Evolutionary conservation across 1,140 invertebrate genomes (phyloP), one percentile per base, ranked within the genome.

Genomic region (Hypothenemus hampei): DNA sequence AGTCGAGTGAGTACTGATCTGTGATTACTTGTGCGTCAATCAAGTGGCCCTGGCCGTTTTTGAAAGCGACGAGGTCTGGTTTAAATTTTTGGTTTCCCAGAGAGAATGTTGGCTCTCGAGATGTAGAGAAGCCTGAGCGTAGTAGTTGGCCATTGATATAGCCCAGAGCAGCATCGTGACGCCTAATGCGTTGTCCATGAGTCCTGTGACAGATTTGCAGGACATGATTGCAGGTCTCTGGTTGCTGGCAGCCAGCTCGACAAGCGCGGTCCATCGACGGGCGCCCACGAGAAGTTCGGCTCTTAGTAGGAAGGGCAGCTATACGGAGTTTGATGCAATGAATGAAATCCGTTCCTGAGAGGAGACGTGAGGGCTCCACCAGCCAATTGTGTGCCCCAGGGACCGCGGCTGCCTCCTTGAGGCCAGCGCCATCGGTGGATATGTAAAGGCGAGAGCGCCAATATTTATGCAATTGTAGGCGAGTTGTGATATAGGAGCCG

Each of bases 141-240:
- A 8, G 8, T 5, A 15, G 7, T 8, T 16, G 6, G 8, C 35
- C 16, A 7, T 15, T 7, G 35, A 47, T n/a, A 13, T 21, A 49
- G 16, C 4, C 23, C 2, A 15, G 8, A 8, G 23, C 20, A 2
- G 47, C 47, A 21, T 49, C 23, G 23, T 49, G 47, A 2, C 47
- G 13, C 18, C 22, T 15, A 21, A 49, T 37, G 2, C 47, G 10
- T 4, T 11, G 4, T 21, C 11, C 20, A 20, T 37, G 31, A 2
- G 47, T 37, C 15, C 47, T 19, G 22, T 49, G 47, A 20, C 47
- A 49, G 20, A 4, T 19, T 39, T 49, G 31, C 35, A 36, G 5
- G 33, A 49, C 23, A 15, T 49, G 47, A 18, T 49, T 49, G 11
- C 6, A 3, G 3, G 47, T 49, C 15, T 49, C 47, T n/a, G 18